Conservation (phyloP, 2,888 invertebrate genomes). For the Cryptocephalus moraei region DNA sequence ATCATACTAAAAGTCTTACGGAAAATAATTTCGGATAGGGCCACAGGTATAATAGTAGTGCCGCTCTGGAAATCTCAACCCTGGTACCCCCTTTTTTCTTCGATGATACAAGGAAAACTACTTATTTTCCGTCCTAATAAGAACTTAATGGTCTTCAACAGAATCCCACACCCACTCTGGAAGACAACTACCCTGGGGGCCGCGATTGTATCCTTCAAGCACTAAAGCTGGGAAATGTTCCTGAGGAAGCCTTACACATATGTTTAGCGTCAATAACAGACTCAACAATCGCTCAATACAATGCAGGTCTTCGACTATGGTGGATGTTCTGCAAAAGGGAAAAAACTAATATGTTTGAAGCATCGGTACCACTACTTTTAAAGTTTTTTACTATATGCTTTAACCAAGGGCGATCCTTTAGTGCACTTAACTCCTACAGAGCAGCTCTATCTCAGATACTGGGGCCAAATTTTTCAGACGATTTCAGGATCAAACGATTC, state of each 20-base stretch:
- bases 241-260: not conserved
- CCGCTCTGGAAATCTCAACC: not conserved
- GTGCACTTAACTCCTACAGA: constrained; percentile 4
- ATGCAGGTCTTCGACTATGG: not conserved
- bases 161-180: not conserved
- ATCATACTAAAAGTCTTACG: constrained; percentile 17
- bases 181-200: not conserved
- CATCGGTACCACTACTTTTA: constrained; percentile 1
- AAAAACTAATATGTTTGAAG: not conserved
- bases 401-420: constrained; percentile 3
- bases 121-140: not conserved
- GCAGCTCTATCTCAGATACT: constrained; percentile 3
- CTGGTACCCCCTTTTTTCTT: too few relatives aligned
- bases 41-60: constrained; percentile 12
- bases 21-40: constrained; percentile 22
- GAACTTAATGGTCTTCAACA: not conserved
- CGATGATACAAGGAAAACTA: not conserved
- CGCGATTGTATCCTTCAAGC: not conserved
- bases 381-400: constrained; percentile 4
- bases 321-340: not conserved
- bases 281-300: not conserved
- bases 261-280: not conserved
- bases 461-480: constrained; percentile 1
- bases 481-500: constrained; percentile 2
- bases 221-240: not conserved